Base-by-base conservation (phyloP, 2,113 vertebrate genomes). In the Eretmochelys imbricata region DNA sequence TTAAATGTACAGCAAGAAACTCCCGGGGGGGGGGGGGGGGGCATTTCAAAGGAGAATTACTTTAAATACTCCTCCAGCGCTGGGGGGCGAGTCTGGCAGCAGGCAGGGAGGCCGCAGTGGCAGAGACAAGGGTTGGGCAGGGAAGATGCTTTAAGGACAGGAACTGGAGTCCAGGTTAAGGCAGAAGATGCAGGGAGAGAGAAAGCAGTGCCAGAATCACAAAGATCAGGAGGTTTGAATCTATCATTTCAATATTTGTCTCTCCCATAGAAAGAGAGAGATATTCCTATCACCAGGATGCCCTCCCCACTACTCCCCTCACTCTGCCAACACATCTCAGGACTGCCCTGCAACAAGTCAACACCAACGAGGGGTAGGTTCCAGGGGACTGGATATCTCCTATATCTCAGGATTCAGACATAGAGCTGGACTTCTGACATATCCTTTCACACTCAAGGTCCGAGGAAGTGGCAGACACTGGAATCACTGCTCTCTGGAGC, bases 401-500 rank as follows among this genome's bases (percentile, higher is more conserved):
- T 7, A 14, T 16, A 7, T 29, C 59, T 31, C 59, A 35, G 59
- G 29, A 31, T 29, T 62, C 59, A 62, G 59, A 62, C 29, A 14
- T 13, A 31, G 59, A 65, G 31, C 31, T 17, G 13, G 5, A 0
- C 1, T 1, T 12, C 80, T 16, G 24, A 6, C 10, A 57, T 76
- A 1, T 3, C 48, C 82, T 35, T 29, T 1, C 38, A 1, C 2
- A 35, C 48, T 53, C 22, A 29, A 76, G 20, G 50, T 1, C 17
- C 3, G 1, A 4, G 31, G 10, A 62, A 76, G 22, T 46, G 78
- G 19, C 76, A 3, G 1, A 0, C 0, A 19, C 57, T 84, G 82
- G 20, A 51, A 38, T 4, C 0, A 0, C 53, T 65, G 19, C 0
- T 2, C 1, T 3, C 50, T 0, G 0, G 16, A 2, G 3, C 48